phyloP scores from a whole-genome alignment of 1,140 invertebrate species.

The Ostrea edulis region DNA sequence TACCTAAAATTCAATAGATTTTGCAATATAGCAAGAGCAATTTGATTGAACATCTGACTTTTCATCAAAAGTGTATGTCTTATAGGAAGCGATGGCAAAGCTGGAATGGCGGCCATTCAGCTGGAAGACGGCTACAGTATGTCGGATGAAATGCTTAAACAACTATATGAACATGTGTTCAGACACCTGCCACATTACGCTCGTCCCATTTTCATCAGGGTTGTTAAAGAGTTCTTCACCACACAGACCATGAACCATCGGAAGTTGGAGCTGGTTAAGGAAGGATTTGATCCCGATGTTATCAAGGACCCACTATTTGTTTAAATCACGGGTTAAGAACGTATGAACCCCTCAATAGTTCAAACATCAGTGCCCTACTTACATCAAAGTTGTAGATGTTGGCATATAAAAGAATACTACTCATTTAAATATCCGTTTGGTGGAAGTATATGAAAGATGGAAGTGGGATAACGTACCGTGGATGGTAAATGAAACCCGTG shows the following conservation, averaged over 20 bases:
- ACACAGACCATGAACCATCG: slow-evolving; percentile 72
- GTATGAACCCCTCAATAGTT: slow-evolving; percentile 44
- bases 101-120: slow-evolving; percentile 95
- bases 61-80: background rate
- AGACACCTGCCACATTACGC: slow-evolving; percentile 89
- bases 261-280: slow-evolving; percentile 86
- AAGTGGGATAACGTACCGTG: background rate
- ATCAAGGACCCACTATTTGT: slow-evolving; percentile 91
- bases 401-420: too few relatives aligned
- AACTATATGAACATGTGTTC: slow-evolving; percentile 66
- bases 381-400: slow-evolving; percentile 38
- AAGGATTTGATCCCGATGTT: slow-evolving; percentile 90
- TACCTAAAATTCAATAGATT: too few relatives aligned
- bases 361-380: slow-evolving; percentile 27
- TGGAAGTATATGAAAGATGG: too few relatives aligned
- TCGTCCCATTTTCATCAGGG: slow-evolving; percentile 90
- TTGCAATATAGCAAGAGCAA: too few relatives aligned
- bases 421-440: too few relatives aligned
- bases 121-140: slow-evolving; percentile 73
- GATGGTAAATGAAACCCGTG: too few relatives aligned
- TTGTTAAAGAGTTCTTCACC: slow-evolving; percentile 76
- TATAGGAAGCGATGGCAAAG: slow-evolving; percentile 89
- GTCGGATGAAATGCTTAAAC: slow-evolving; percentile 58
- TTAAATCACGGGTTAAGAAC: slow-evolving; percentile 73
- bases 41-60: background rate